Conservation (phyloP, 1,140 invertebrate genomes). For the Cataglyphis hispanica region DNA sequence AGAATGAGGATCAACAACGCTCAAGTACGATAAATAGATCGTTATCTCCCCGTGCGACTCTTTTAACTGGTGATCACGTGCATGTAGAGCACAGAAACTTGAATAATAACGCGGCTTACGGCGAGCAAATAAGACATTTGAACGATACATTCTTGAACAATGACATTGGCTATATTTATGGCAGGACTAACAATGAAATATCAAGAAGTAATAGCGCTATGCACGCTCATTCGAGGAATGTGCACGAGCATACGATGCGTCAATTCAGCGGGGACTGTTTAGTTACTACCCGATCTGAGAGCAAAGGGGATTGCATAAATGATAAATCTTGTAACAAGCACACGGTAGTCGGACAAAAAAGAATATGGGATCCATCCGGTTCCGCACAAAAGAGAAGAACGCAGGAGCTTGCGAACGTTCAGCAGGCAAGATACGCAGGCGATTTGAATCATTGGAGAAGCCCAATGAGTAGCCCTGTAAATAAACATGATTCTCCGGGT, state of each 20-base stretch:
- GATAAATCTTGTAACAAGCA: conserved; percentile 33
- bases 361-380: conserved; percentile 53
- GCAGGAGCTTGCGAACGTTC: conserved; percentile 64
- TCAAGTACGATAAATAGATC: conserved; percentile 59
- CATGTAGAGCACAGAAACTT: conserved; percentile 78
- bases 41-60: conserved; percentile 68
- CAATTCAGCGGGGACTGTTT: conserved; percentile 34
- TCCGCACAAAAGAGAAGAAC: conserved; percentile 62
- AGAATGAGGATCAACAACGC: conserved; percentile 88
- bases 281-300: conserved; percentile 32
- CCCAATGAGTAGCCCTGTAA: conserved; percentile 33
- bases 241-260: neutral
- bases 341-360: conserved; percentile 49
- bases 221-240: conserved; percentile 36
- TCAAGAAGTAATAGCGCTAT: conserved; percentile 13
- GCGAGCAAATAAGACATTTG: conserved; percentile 36
- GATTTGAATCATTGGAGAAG: conserved; percentile 60
- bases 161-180: conserved; percentile 73
- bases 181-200: conserved; percentile 73
- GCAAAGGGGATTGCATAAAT: conserved; percentile 25
- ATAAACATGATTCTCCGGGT: conserved; percentile 16
- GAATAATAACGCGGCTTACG: conserved; percentile 56
- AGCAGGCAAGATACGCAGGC: conserved; percentile 58
- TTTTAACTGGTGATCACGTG: conserved; percentile 79
- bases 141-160: conserved; percentile 66